Evolutionary conservation across 2,113 vertebrate species (phyloP).

Genomic region (Garra rufa): DNA sequence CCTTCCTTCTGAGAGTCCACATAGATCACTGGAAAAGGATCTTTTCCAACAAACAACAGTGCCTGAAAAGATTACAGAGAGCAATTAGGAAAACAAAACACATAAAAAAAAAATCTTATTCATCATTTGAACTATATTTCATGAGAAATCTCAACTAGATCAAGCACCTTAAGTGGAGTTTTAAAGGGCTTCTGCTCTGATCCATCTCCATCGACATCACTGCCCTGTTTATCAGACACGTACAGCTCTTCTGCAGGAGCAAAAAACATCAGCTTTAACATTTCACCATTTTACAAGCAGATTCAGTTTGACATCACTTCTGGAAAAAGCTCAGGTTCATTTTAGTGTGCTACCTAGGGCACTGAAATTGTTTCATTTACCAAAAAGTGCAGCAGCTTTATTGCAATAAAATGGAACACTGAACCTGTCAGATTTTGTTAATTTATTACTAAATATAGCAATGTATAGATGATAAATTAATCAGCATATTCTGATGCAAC

Average conservation of each 20-base stretch:
- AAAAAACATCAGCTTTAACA: neutral
- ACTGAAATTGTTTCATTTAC: no score
- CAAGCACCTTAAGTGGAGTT: conserved; percentile 79
- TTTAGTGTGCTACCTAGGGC: no score
- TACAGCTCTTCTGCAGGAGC: conserved; percentile 84
- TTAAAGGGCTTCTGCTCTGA: conserved; percentile 91
- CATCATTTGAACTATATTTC: no score
- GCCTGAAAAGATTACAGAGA: conserved; percentile 75
- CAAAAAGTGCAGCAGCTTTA: no score
- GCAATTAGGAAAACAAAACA: neutral
- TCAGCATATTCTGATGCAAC: no score
- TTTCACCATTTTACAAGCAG: neutral
- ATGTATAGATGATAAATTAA: no score
- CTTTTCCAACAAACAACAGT: conserved; percentile 84
- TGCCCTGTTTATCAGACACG: conserved; percentile 89
- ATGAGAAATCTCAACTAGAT: neutral
- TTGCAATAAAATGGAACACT: no score
- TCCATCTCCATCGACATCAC: conserved; percentile 85
- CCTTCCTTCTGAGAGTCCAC: conserved; percentile 92
- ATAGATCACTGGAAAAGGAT: conserved; percentile 91
- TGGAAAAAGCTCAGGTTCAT: no score
- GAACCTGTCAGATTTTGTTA: no score
- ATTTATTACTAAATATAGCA: no score
- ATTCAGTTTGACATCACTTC: neutral
- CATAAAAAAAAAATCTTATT: no score